A percentile compares a stretch with the other conserved stretches of the same genome.
Conservation (phyloP, 2,113 vertebrate species). For the Scomber scombrus region DNA sequence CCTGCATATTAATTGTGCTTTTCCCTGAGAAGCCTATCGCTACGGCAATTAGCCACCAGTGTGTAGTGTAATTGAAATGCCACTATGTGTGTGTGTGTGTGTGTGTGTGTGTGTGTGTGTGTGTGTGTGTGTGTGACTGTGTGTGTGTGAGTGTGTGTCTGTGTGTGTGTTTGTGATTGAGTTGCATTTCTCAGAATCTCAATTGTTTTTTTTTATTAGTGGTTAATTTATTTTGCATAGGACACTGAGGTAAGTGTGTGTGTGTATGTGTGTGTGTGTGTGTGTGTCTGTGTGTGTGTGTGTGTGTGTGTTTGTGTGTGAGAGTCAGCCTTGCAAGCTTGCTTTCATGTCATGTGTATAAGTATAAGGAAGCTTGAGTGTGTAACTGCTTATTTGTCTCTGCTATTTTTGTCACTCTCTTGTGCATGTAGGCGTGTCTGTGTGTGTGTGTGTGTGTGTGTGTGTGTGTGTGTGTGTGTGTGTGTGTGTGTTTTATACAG, state of each 20-base stretch:
- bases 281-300: too few relatives aligned
- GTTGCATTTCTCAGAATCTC: background rate
- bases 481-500: background rate
- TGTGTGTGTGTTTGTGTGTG: too few relatives aligned
- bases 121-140: background rate
- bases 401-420: background rate
- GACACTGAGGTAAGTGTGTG: background rate
- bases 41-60: conserved; percentile 57
- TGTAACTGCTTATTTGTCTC: background rate
- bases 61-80: conserved; percentile 60
- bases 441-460: background rate
- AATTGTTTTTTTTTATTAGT: conserved; percentile 39
- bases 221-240: conserved; percentile 38
- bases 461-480: conserved; percentile 8
- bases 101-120: conserved; percentile 1
- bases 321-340: too few relatives aligned
- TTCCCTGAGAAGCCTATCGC: conserved; percentile 46
- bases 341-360: too few relatives aligned
- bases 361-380: too few relatives aligned
- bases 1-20: conserved; percentile 41
- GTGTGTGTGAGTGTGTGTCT: background rate
- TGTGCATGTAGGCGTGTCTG: background rate
- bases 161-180: conserved; percentile 9
- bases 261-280: background rate
- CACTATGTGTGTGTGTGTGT: conserved; percentile 14